These are phyloP conservation scores for Cydia splendana DNA, from an alignment of 1,140 invertebrate genomes.

Conservation along the genomic window DNA sequence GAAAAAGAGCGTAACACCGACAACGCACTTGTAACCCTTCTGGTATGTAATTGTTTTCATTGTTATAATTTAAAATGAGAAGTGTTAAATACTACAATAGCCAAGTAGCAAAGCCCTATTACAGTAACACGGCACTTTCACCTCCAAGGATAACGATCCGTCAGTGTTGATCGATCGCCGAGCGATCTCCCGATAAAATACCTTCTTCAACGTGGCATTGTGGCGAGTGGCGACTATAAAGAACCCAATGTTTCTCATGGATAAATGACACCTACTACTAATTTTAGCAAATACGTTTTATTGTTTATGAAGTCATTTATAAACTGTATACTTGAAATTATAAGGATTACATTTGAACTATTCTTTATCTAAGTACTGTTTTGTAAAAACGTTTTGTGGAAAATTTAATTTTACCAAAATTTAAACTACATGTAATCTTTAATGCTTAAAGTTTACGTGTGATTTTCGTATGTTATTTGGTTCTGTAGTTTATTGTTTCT, in stretches of 20 bases:
- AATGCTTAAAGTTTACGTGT: neutral
- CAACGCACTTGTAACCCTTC: too few relatives aligned
- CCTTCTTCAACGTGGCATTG: conserved; percentile 32
- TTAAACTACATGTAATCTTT: neutral
- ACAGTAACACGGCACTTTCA: conserved; percentile 46
- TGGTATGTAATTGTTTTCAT: too few relatives aligned
- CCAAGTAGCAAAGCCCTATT: conserved; percentile 34
- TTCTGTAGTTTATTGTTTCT: neutral
- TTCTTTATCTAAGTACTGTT: neutral
- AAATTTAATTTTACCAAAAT: neutral
- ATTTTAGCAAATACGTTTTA: neutral
- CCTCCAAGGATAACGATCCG: conserved; percentile 50
- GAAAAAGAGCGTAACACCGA: too few relatives aligned
- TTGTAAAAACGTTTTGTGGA: neutral
- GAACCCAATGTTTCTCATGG: conserved; percentile 20
- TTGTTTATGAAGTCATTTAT: conserved; percentile 30
- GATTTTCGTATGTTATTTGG: neutral
- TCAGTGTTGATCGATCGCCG: conserved; percentile 56
- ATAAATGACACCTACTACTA: conserved; percentile 28
- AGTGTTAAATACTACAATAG: conserved; percentile 3
- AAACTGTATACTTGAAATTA: conserved; percentile 40
- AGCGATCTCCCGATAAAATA: conserved; percentile 38
- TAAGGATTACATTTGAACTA: neutral
- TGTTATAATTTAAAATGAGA: neutral
- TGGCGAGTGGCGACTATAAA: conserved; percentile 2